These are phyloP conservation scores for Seira ritae DNA, from an alignment of 2,888 invertebrate genomes.

Conservation along the genomic window DNA sequence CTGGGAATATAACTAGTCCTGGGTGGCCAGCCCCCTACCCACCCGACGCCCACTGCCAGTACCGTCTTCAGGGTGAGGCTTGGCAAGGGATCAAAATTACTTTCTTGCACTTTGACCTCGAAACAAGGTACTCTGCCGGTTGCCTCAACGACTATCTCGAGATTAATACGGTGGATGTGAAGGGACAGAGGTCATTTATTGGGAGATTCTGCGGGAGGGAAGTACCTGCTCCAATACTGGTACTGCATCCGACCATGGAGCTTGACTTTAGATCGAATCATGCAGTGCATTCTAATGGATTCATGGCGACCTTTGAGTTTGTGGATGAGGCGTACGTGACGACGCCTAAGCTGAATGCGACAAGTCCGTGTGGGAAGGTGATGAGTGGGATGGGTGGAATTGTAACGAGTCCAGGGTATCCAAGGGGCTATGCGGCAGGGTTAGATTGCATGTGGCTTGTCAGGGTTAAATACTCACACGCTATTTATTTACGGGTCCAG, in stretches of 20 bases:
- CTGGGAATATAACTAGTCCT: constrained; percentile 74
- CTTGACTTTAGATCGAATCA: constrained; percentile 75
- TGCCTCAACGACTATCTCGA: constrained; percentile 75
- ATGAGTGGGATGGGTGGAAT: constrained; percentile 75
- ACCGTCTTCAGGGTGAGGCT: constrained; percentile 71
- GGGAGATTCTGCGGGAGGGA: constrained; percentile 75
- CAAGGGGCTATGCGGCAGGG: constrained; percentile 75
- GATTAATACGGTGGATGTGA: constrained; percentile 74
- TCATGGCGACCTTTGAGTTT: constrained; percentile 75
- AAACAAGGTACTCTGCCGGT: constrained; percentile 74
- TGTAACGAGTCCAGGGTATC: constrained; percentile 76
- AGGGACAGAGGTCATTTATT: constrained; percentile 72
- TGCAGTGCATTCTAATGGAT: constrained; percentile 74
- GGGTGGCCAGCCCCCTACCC: constrained; percentile 74
- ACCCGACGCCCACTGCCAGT: constrained; percentile 71
- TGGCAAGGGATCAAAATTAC: constrained; percentile 75
- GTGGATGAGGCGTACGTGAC: constrained; percentile 74
- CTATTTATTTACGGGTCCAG: constrained; percentile 76
- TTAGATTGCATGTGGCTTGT: constrained; percentile 77
- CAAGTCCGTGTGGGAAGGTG: constrained; percentile 74
- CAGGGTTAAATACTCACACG: constrained; percentile 75
- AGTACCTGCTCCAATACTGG: constrained; percentile 74
- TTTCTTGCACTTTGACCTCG: constrained; percentile 74
- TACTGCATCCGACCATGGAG: constrained; percentile 75
- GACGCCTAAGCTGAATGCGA: constrained; percentile 72